Evolutionary conservation across 2,888 invertebrate genomes (phyloP), one percentile per base, ranked within the genome.

Genomic region (Drosophila neoperkinsi): DNA sequence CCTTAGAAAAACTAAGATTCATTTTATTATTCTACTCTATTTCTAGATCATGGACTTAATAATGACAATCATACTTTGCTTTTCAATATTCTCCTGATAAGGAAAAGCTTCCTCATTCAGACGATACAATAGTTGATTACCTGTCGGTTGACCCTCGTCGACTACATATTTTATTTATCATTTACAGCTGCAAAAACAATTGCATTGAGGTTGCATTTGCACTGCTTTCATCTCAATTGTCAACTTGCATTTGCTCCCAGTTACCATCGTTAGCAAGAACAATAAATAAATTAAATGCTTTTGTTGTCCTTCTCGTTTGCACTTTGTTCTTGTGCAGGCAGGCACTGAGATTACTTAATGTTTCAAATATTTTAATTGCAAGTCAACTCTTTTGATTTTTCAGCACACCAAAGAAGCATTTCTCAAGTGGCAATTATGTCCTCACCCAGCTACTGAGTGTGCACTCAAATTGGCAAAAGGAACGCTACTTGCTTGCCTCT

Each of bases 371-470:
- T 88, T 88, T 84, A 90, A 86, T 86, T 86, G 81, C 85, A 30
- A 74, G 77, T 74, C 64, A 77, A 74, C 80, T 80, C 90, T 76
- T 85, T 85, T 90, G 80, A 72, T 82, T 77, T 72, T 59, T 41
- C 55, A 51, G 69, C 72, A 67, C 21, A 34, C 50, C 69, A 71
- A 74, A 79, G 88, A 72, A 87, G 81, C 79, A 71, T 74, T 74
- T 60, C 79, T 77, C 71, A 75, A 85, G 85, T 84, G 88, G 80
- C 85, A 85, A 85, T 85, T 90, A 84, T 79, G 85, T 77, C 65
- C 90, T 90, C 69, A 80, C 31, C 63, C 57, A 57, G 64, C 55
- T 53, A 60, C 65, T 69, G 69, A 77, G 73, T 70, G 79, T 60
- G 73, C 72, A 88, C 84, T 82, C 69, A 50, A 79, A 77, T 81